These are phyloP conservation scores for Nephotettix cincticeps DNA, from an alignment of 1,140 invertebrate genomes.

Conservation along the genomic window DNA sequence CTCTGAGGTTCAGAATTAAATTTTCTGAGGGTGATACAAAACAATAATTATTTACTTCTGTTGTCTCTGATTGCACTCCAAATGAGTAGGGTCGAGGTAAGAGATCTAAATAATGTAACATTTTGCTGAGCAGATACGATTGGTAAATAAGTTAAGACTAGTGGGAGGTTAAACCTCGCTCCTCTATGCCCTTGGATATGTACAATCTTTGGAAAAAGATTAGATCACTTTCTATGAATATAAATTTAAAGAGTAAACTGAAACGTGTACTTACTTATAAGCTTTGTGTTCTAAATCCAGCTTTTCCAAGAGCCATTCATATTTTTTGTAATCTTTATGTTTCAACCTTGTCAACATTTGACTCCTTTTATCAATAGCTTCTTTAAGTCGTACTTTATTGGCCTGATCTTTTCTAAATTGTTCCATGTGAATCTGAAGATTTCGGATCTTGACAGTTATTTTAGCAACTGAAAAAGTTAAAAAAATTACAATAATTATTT, in stretches of 20 bases:
- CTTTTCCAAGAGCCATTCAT: conserved; percentile 80
- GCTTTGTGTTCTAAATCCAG: conserved; percentile 74
- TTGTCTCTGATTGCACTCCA: too few species aligned
- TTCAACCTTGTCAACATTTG: conserved; percentile 67
- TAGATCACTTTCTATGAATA: neutral
- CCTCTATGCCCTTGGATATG: too few species aligned
- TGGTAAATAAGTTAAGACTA: too few species aligned
- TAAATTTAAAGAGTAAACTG: neutral
- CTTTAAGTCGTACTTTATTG: conserved; percentile 58
- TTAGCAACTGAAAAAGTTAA: conserved; percentile 52
- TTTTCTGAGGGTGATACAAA: too few species aligned
- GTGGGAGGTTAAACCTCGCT: too few species aligned
- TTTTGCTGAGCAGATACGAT: too few species aligned
- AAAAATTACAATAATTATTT: too few species aligned
- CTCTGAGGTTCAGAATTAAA: too few species aligned
- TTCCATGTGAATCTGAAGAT: conserved; percentile 53
- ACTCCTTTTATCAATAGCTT: conserved; percentile 72
- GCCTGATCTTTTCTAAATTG: conserved; percentile 51
- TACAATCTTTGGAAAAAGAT: too few species aligned
- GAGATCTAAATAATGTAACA: too few species aligned
- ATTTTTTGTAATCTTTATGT: conserved; percentile 74
- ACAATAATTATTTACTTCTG: too few species aligned
- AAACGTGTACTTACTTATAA: conserved; percentile 47
- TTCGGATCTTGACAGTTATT: conserved; percentile 55
- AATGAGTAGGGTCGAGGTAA: too few species aligned